phyloP scores from a whole-genome alignment of 2,888 invertebrate species.

The Drosophila histrio region DNA sequence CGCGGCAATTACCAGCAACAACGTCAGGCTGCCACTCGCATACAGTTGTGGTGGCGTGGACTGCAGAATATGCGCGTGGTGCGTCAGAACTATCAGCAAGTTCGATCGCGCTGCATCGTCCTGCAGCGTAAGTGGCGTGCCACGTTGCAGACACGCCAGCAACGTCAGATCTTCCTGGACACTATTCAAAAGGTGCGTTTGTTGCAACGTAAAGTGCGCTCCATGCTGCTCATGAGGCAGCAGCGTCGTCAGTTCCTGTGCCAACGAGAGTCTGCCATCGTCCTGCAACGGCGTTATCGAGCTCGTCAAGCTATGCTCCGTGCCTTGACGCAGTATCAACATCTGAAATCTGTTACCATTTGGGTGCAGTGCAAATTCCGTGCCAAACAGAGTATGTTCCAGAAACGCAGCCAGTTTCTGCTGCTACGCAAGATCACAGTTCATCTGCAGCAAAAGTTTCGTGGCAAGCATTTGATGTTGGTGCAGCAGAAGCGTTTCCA shows the following conservation, averaged over 20 bases:
- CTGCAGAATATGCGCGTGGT: constrained; percentile 38
- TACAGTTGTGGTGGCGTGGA: constrained; percentile 76
- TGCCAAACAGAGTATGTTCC: constrained; percentile 69
- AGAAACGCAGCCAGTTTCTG: constrained; percentile 55
- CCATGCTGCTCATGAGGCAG: constrained; percentile 43
- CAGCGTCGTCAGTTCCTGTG: constrained; percentile 39
- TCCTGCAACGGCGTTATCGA: constrained; percentile 84
- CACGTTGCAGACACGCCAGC: constrained; percentile 69
- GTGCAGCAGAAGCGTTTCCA: constrained; percentile 75
- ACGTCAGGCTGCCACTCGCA: constrained; percentile 46
- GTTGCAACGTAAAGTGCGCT: constrained; percentile 84
- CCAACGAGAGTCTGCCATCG: constrained; percentile 30
- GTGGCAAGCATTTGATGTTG: constrained; percentile 83
- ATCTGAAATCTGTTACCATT: constrained; percentile 72
- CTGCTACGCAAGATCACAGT: constrained; percentile 62
- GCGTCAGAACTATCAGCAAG: constrained; percentile 35
- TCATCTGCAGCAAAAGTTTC: constrained; percentile 83
- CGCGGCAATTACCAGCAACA: constrained; percentile 50
- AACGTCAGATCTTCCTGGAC: constrained; percentile 41
- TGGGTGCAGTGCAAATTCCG: constrained; percentile 80
- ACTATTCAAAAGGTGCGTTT: constrained; percentile 35
- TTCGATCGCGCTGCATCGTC: constrained; percentile 47
- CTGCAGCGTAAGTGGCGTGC: constrained; percentile 81
- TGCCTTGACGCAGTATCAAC: constrained; percentile 72
- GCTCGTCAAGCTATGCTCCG: constrained; percentile 74